Base-by-base conservation (phyloP, 2,888 invertebrate species). In the Chaetogeoica ovagalla region DNA sequence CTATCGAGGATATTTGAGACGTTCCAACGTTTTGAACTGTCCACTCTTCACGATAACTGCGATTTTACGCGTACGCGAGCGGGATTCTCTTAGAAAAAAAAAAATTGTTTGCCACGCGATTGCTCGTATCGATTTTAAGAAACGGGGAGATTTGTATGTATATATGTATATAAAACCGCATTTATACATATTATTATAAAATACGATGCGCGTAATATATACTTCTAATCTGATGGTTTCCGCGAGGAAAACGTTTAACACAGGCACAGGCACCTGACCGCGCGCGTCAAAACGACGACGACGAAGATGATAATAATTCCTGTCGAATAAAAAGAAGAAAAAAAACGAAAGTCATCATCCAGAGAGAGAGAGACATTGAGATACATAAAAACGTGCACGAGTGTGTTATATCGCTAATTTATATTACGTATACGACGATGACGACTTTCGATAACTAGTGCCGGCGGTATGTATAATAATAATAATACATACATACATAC, bases 291-390 rank as follows among this genome's bases (percentile, higher is more conserved):
- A 73, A 15, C 48, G 52, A 63, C 37, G 52, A 63, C 37, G 30
- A 65, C 39, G 57, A 13, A 65, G 55, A 74, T 74, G 57, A 57
- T 74, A n/a, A n/a, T n/a, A n/a, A n/a, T n/a, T n/a, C 65, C 55
- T 30, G 57, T 74, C 13, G 19, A 63, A 55, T 57, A 74, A 30
- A 30, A 30, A 30, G 4, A 30, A 2, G 30, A 30, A 30, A n/a
- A 65, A 72, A 74, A 74, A 74, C 7, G 74, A 74, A 74, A 74
- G 63, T 74, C 55, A 55, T 74, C 73, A 52, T n/a, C n/a, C n/a
- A n/a, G n/a, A n/a, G n/a, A n/a, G n/a, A n/a, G n/a, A n/a, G n/a
- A 30, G 30, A 2, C 30, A 30, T 30, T 4, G 30, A 30, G 30
- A 55, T 55, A 55, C 11, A 48, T 55, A 55, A 6, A 19, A 19